Conservation (phyloP, 2,113 vertebrate species). For the Aplodontia rufa region DNA sequence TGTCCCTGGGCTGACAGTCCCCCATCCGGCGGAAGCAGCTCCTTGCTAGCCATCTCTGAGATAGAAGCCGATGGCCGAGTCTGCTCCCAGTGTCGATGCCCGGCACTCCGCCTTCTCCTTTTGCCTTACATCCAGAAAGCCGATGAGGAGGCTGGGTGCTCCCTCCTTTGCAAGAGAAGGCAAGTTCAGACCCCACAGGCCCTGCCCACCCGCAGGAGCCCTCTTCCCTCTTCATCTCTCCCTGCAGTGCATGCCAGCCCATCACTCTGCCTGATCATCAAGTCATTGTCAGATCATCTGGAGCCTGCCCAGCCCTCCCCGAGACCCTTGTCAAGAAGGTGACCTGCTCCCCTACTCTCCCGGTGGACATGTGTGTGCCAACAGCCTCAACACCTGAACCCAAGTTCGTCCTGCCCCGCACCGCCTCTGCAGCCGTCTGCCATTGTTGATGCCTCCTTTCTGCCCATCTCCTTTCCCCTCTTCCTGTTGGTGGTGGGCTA, state of each 20-base stretch:
- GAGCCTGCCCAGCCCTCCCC: not conserved
- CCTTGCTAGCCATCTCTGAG: too few species aligned
- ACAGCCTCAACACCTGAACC: not conserved
- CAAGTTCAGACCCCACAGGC: not conserved
- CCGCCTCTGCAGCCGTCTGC: not conserved
- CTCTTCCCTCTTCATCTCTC: not conserved
- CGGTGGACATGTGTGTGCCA: not conserved
- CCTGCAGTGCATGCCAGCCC: fast-evolving
- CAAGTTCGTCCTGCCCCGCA: not conserved
- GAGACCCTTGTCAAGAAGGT: not conserved
- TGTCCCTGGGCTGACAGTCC: fast-evolving
- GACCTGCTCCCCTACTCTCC: not conserved
- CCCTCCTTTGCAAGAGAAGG: not conserved
- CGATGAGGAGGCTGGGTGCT: not conserved
- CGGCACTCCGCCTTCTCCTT: fast-evolving
- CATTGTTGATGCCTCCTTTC: too few species aligned
- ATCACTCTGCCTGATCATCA: too few species aligned
- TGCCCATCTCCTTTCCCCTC: not conserved
- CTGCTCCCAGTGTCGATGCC: not conserved
- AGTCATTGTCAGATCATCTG: not conserved
- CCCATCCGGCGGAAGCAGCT: too few species aligned
- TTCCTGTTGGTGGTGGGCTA: not conserved
- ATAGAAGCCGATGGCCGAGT: too few species aligned
- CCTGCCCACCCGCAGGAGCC: fast-evolving
- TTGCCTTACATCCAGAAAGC: not conserved